These are phyloP conservation scores for Myotis brandtii DNA, from an alignment of 2,113 vertebrate genomes.

Conservation along the genomic window DNA sequence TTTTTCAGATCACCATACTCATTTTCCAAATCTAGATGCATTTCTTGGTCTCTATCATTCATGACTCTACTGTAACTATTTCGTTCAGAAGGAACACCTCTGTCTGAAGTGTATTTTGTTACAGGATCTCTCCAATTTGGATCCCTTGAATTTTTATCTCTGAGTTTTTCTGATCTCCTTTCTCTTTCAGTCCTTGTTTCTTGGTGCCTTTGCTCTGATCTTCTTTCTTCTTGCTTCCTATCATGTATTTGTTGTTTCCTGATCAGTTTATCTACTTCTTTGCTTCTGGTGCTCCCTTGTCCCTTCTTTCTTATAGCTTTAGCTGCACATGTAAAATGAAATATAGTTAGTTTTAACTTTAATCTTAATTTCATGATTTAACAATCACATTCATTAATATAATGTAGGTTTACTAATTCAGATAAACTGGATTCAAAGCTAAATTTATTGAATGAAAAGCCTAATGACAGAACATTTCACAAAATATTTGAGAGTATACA, in stretches of 20 bases:
- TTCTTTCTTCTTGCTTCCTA: conserved; percentile 81
- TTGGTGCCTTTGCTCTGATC: conserved; percentile 76
- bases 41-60: conserved; percentile 81
- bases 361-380: conserved; percentile 55
- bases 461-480: neutral
- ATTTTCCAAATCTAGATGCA: conserved; percentile 78
- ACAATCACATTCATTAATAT: conserved; percentile 35
- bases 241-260: conserved; percentile 82
- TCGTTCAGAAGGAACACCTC: conserved; percentile 77
- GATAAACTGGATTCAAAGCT: neutral
- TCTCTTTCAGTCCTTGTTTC: conserved; percentile 83
- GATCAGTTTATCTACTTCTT: conserved; percentile 80
- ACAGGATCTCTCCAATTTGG: conserved; percentile 75
- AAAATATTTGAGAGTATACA: conserved; percentile 16
- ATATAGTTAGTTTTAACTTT: conserved; percentile 68
- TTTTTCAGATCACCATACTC: conserved; percentile 79
- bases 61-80: conserved; percentile 70
- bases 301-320: conserved; percentile 84
- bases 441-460: neutral
- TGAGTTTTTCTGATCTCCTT: conserved; percentile 81
- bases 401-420: neutral
- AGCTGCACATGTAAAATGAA: conserved; percentile 81
- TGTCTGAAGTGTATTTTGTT: conserved; percentile 72
- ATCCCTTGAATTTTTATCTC: conserved; percentile 77
- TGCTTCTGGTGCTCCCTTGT: conserved; percentile 83